These are phyloP conservation scores for Tragopan temminckii DNA, from an alignment of 2,797 vertebrate genomes.

Conservation along the genomic window DNA sequence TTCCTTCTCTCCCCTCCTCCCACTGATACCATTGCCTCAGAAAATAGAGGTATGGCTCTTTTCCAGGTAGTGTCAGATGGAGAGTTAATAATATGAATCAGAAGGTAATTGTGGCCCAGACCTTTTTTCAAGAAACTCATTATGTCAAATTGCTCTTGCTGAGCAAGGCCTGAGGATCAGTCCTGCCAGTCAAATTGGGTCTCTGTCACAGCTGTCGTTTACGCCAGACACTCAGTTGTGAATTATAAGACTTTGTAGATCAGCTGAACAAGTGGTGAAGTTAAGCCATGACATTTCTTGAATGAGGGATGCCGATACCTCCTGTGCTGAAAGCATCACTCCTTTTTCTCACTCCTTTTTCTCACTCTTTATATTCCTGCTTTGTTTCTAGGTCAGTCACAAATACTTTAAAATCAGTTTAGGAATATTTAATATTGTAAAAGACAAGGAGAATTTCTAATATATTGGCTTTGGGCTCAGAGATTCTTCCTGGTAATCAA, in stretches of 20 bases:
- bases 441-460: not conserved
- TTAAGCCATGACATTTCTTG: fast-evolving
- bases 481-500: not conserved
- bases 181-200: not conserved
- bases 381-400: not conserved
- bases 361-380: not conserved
- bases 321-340: not conserved
- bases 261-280: not conserved
- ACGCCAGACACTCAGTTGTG: not conserved
- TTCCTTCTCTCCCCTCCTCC: not conserved
- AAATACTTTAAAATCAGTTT: not conserved
- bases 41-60: not conserved
- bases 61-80: not conserved
- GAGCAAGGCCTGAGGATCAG: not conserved
- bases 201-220: not conserved
- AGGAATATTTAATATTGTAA: not conserved
- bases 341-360: not conserved
- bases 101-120: not conserved
- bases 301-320: not conserved
- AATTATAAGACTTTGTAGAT: not conserved
- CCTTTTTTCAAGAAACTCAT: not conserved
- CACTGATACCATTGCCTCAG: not conserved
- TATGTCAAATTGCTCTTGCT: not conserved
- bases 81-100: not conserved
- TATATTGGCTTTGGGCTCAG: not conserved